These are phyloP conservation scores for Heliconius charithonia DNA, from an alignment of 2,888 invertebrate genomes.

Conservation along the genomic window DNA sequence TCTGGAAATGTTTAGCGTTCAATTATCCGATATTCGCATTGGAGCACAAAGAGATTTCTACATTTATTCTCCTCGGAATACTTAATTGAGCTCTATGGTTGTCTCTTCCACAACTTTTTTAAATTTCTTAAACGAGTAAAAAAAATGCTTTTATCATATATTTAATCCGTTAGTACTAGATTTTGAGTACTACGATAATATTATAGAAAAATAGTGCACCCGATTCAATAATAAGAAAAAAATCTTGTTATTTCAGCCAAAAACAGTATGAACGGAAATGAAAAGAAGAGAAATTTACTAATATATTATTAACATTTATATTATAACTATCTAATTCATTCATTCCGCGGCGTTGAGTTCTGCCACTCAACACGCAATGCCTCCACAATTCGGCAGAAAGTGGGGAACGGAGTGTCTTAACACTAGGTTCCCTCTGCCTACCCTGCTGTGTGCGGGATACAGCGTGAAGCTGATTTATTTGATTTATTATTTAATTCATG, in stretches of 20 bases:
- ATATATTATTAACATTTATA: neutral
- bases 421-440: too few species aligned
- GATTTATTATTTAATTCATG: too few species aligned
- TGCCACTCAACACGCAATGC: too few species aligned
- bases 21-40: conserved; percentile 25
- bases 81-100: conserved; percentile 2
- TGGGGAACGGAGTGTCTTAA: too few species aligned
- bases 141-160: too few species aligned
- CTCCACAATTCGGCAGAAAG: too few species aligned
- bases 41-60: conserved; percentile 25
- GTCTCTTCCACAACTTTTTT: neutral
- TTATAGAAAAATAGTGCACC: too few species aligned
- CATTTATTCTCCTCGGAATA: conserved; percentile 19
- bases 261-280: neutral
- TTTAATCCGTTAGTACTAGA: too few species aligned
- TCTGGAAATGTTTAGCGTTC: conserved; percentile 24
- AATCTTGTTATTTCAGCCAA: neutral
- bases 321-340: neutral
- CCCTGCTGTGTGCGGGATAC: too few species aligned
- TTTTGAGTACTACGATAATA: too few species aligned
- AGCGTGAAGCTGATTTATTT: too few species aligned
- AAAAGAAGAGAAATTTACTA: neutral
- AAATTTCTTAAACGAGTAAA: neutral
- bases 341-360: too few species aligned
- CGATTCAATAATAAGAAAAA: neutral